Base-by-base conservation (phyloP, 2,113 vertebrate genomes). In the Empidonax alnorum region DNA sequence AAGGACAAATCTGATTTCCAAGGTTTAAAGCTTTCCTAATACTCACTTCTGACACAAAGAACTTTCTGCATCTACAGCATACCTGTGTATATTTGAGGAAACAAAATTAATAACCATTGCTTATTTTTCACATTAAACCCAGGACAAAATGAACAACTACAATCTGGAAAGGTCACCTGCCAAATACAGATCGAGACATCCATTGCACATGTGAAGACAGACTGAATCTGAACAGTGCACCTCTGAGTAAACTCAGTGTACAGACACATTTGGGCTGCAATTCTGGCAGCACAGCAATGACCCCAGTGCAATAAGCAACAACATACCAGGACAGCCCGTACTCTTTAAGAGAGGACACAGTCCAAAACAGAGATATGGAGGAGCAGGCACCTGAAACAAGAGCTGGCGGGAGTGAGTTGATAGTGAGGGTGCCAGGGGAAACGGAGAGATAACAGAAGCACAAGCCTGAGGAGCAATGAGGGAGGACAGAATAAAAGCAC, bases 401-500 rank as follows among this genome's bases (percentile, higher is more conserved):
- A 78, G 69, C 31, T 41, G 61, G 31, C 1, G 0, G 49, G 62
- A 78, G 5, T 37, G 46, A 93, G 47, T 17, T 65, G 52, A 75
- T 35, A 78, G 37, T 16, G 22, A 78, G 22, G 2, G 28, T 78
- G 44, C 61, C 56, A 75, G 58, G n/a, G 56, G n/a, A 87, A 96
- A 63, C 3, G 12, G 21, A 86, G 59, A 89, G 77, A 55, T 62
- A 91, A 78, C 21, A 67, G 49, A 71, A 24, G 37, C 37, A 66
- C 41, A 92, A 84, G 33, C 12, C 44, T 39, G 16, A 82, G 27
- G 71, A 93, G 35, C 84, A 92, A 58, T 71, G 68, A 78, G 76
- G 94, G 86, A 86, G 83, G 77, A 31, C 13, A 71, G 84, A 78
- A 87, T 24, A 84, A 56, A 84, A 90, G 76, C 89, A 96, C 80